Percentiles rank a stretch among this genome's conserved stretches.
These are phyloP conservation scores for Patiria pectinifera DNA, from an alignment of 53 echinoderm and acorn worm genomes.

Conservation along the genomic window DNA sequence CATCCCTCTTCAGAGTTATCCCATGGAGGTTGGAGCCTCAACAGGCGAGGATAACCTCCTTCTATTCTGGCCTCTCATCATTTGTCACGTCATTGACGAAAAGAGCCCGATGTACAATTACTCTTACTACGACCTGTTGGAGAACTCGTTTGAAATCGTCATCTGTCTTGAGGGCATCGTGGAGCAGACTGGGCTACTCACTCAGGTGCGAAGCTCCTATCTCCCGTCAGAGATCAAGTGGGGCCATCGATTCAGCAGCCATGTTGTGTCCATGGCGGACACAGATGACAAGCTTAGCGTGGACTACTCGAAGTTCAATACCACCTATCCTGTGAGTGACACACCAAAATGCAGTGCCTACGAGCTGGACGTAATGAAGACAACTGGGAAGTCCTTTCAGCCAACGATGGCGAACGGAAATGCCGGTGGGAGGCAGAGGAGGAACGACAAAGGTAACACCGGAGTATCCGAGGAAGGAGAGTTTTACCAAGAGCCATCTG, in stretches of 20 bases:
- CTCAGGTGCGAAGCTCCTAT: constrained; percentile 87
- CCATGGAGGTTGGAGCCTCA: constrained; percentile 72
- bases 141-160: constrained; percentile 85
- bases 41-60: constrained; percentile 72
- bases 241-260: constrained; percentile 92
- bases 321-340: constrained; percentile 67
- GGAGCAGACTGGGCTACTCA: constrained; percentile 88
- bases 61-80: constrained; percentile 92
- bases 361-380: constrained; percentile 69
- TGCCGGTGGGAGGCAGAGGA: constrained; percentile 37
- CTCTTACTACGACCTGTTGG: constrained; percentile 67
- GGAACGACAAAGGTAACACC: background rate
- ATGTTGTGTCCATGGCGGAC: constrained; percentile 71
- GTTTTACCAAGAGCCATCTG: no score
- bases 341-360: constrained; percentile 83
- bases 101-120: constrained; percentile 86
- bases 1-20: constrained; percentile 82
- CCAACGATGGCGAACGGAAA: constrained; percentile 48
- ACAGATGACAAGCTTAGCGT: constrained; percentile 74
- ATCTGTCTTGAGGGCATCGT: constrained; percentile 90
- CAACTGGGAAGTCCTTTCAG: background rate
- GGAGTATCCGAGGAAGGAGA: background rate
- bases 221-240: constrained; percentile 91
- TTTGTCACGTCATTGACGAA: constrained; percentile 88
- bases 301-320: constrained; percentile 84